Conservation (phyloP, 2,113 vertebrate species). For the Campylorhamphus procurvoides region DNA sequence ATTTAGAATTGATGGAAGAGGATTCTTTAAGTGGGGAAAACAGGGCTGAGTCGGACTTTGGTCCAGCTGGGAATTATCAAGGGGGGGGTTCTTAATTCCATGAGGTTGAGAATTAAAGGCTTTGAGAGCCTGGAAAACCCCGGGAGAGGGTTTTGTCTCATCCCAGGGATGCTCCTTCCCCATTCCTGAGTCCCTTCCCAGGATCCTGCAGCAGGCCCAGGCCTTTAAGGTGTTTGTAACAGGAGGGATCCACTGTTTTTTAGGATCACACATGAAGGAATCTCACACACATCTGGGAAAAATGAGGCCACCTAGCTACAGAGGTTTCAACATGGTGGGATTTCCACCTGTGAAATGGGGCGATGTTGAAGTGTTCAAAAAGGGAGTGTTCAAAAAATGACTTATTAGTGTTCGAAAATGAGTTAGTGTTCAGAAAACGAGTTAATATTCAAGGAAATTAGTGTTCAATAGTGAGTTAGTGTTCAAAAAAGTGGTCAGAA, state of each 20-base stretch:
- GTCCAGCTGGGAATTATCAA: slow-evolving; percentile 34
- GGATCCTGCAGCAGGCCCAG: background rate
- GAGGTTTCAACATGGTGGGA: too few species aligned
- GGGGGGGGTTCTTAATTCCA: background rate
- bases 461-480: background rate
- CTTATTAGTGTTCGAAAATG: background rate
- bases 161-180: background rate
- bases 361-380: too few species aligned
- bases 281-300: background rate
- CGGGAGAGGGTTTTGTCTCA: background rate
- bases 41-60: slow-evolving; percentile 70
- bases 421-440: background rate
- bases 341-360: too few species aligned
- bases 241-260: background rate
- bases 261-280: background rate
- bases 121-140: background rate
- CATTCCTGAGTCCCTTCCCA: accelerated
- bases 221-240: background rate
- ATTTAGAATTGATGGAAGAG: slow-evolving; percentile 75
- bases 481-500: background rate
- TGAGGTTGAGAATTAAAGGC: background rate
- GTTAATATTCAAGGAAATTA: accelerated
- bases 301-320: background rate
- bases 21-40: slow-evolving; percentile 70
- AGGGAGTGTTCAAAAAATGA: background rate